Evolutionary conservation across 2,797 vertebrate species (phyloP).

Genomic region (Schizopygopsis malacanthus): DNA sequence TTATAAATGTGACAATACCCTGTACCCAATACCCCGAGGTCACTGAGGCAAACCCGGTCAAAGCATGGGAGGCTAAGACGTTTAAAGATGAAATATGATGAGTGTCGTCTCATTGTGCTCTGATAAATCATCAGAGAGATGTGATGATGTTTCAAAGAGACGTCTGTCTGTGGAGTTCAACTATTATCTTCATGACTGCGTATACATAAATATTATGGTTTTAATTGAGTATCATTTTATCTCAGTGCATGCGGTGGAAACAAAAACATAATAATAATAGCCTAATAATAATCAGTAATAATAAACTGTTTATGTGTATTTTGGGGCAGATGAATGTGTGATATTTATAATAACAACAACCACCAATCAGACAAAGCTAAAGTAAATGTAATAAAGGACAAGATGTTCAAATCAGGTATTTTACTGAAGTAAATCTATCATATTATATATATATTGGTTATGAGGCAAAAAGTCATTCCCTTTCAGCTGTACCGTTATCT

Average conservation of each 20-base stretch:
- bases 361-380: background rate
- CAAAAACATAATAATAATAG: too few species aligned
- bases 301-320: too few species aligned
- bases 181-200: background rate
- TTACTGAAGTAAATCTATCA: background rate
- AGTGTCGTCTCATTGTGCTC: background rate
- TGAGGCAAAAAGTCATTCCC: background rate
- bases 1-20: constrained; percentile 4
- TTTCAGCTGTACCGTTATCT: background rate
- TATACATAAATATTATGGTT: too few species aligned
- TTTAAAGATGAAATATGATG: constrained; percentile 10
- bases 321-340: background rate
- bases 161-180: background rate
- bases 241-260: background rate
- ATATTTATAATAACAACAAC: background rate
- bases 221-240: background rate
- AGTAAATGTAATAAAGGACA: background rate
- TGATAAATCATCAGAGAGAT: constrained; percentile 13
- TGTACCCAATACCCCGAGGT: background rate
- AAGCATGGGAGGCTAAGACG: background rate
- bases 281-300: too few species aligned
- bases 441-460: background rate
- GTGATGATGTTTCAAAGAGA: constrained; percentile 19
- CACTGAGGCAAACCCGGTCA: background rate
- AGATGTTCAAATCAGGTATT: background rate